phyloP scores from a whole-genome alignment of 1,140 invertebrate species.

The Neodiprion virginianus region DNA sequence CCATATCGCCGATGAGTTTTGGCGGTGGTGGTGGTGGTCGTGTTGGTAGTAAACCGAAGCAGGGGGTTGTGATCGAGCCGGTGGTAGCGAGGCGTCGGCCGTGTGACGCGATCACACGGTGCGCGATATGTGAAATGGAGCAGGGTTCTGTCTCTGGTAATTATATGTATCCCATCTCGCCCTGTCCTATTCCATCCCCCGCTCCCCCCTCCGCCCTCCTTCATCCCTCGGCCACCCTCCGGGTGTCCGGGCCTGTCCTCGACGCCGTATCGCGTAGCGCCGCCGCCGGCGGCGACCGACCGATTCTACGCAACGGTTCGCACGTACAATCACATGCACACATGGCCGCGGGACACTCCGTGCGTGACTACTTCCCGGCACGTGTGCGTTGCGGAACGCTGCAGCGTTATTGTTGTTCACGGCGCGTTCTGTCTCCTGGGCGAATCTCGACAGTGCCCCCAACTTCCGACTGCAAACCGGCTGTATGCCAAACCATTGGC shows the following conservation, averaged over 20 bases:
- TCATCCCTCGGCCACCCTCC: neutral
- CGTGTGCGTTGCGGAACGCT: slow-evolving; percentile 3
- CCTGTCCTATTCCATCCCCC: slow-evolving; percentile 33
- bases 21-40: too few species aligned
- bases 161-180: slow-evolving; percentile 57
- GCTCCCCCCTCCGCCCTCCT: slow-evolving; percentile 22
- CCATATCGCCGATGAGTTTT: neutral
- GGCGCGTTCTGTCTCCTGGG: neutral
- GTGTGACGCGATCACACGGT: slow-evolving; percentile 59
- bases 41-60: too few species aligned
- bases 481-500: too few species aligned
- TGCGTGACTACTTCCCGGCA: neutral
- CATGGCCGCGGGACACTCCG: slow-evolving; percentile 3
- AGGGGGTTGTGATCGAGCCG: slow-evolving; percentile 7
- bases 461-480: too few species aligned
- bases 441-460: too few species aligned
- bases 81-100: slow-evolving; percentile 48
- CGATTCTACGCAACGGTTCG: slow-evolving; percentile 16
- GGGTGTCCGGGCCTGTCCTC: neutral
- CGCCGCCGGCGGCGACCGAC: slow-evolving; percentile 8
- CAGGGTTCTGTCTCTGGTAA: slow-evolving; percentile 50
- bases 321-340: neutral
- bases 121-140: slow-evolving; percentile 61
- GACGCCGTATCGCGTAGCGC: neutral
- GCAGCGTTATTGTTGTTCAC: slow-evolving; percentile 4